Conservation (phyloP, 2,888 invertebrate species). For the Meloe dianella region DNA sequence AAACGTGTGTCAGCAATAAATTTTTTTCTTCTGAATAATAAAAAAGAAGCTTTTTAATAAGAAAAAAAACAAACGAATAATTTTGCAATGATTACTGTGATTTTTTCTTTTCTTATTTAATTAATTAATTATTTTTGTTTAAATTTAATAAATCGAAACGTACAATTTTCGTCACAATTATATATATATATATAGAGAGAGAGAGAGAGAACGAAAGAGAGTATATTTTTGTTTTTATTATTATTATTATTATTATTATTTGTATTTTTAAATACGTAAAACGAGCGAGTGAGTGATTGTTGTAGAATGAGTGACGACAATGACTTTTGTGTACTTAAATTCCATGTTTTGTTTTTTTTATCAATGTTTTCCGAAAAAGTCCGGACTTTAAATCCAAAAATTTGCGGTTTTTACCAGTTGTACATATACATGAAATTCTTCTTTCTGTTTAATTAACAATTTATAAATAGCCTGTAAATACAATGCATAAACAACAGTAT, state of each 20-base stretch:
- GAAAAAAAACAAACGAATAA: conserved; percentile 18
- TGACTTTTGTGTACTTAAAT: not conserved
- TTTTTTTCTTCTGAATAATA: conserved; percentile 18
- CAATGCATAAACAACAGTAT: conserved; percentile 5
- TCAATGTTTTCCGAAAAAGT: not conserved
- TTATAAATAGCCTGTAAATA: conserved; percentile 7
- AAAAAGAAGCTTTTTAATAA: conserved; percentile 15
- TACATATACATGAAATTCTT: not conserved
- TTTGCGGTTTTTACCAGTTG: conserved; percentile 12
- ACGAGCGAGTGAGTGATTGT: not conserved
- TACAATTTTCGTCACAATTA: conserved; percentile 18
- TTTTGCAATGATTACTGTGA: conserved; percentile 34
- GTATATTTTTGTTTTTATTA: conserved; percentile 5
- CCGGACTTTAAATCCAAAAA: not conserved
- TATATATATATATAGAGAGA: too few relatives aligned
- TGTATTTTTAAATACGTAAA: not conserved
- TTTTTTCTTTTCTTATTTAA: conserved; percentile 19
- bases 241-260: conserved; percentile 10
- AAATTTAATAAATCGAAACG: conserved; percentile 22
- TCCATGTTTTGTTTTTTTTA: not conserved
- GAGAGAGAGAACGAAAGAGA: too few relatives aligned
- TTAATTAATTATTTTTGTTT: conserved; percentile 13
- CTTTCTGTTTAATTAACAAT: not conserved
- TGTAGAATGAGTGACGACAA: not conserved
- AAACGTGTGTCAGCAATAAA: conserved; percentile 9